A percentile compares a stretch with the other conserved stretches of the same genome.
Evolutionary conservation across 2,888 invertebrate species (phyloP).

Genomic region (Hylaea fasciaria): DNA sequence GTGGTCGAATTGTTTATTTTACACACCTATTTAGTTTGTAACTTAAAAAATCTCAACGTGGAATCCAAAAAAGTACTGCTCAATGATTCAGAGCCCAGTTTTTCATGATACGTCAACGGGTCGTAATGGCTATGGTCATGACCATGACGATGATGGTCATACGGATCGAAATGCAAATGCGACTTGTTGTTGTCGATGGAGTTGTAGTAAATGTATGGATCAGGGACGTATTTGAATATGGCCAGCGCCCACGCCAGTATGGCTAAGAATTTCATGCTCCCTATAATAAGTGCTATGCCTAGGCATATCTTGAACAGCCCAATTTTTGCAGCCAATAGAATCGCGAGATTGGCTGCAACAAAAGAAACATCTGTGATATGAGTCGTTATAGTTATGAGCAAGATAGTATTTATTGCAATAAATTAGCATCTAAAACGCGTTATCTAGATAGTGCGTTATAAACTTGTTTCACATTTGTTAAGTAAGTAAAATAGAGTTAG

Average conservation of each 20-base stretch:
- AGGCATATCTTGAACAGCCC: constrained; percentile 72
- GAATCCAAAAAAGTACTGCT: constrained; percentile 26
- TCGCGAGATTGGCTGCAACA: constrained; percentile 77
- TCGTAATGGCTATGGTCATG: constrained; percentile 32
- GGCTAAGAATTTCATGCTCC: constrained; percentile 65
- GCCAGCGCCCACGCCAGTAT: constrained; percentile 71
- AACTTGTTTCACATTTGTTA: too few relatives aligned
- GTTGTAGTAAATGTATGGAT: constrained; percentile 61
- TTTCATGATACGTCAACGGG: constrained; percentile 6
- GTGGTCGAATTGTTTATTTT: background rate
- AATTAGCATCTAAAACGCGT: too few relatives aligned
- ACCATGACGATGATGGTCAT: constrained; percentile 35
- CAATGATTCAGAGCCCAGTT: constrained; percentile 11
- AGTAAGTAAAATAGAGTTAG: too few relatives aligned
- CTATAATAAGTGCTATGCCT: constrained; percentile 65
- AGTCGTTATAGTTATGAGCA: background rate
- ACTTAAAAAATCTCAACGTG: constrained; percentile 32
- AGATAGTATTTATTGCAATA: background rate
- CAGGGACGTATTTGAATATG: constrained; percentile 69
- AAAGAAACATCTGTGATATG: constrained; percentile 48
- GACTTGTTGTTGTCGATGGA: constrained; percentile 34
- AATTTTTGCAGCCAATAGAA: constrained; percentile 69
- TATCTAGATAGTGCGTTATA: too few relatives aligned
- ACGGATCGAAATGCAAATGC: constrained; percentile 36
- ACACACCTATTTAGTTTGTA: constrained; percentile 44